Evolutionary conservation across 2,888 invertebrate species (phyloP).

Genomic region (Brachypalpus laphriformis): DNA sequence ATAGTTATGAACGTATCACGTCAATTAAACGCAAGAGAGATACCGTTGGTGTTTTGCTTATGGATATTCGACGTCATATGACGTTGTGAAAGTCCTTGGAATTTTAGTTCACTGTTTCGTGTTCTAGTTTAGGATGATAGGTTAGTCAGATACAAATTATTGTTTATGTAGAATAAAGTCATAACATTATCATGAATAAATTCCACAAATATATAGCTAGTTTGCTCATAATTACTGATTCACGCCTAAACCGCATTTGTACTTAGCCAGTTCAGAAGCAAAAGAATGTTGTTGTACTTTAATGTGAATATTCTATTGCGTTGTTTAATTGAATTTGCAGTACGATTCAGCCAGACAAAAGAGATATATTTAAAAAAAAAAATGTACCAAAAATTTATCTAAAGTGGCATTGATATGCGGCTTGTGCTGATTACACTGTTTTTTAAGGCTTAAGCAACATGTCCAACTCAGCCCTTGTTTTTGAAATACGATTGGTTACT

Average conservation of each 20-base stretch:
- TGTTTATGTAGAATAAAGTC: background rate
- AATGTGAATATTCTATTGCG: background rate
- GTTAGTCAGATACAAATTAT: background rate
- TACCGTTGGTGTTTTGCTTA: background rate
- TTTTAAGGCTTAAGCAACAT: too few species aligned
- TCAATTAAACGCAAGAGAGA: background rate
- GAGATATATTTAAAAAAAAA: background rate
- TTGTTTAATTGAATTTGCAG: too few species aligned
- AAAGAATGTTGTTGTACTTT: background rate
- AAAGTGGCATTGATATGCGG: too few species aligned
- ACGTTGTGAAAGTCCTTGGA: background rate
- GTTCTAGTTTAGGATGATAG: too few species aligned
- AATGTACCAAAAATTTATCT: too few species aligned
- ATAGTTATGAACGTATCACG: background rate
- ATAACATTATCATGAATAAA: background rate
- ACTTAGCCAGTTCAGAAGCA: background rate
- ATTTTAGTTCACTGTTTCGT: background rate
- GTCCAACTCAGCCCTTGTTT: too few species aligned
- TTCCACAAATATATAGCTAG: background rate
- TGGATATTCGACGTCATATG: background rate
- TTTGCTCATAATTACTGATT: background rate
- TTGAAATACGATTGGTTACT: too few species aligned
- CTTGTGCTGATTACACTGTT: too few species aligned
- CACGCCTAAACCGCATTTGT: background rate
- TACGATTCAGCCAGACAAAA: too few species aligned